Evolutionary conservation across 2,797 vertebrate species (phyloP), one percentile per base, ranked within the genome.

Genomic region (Hypotaenidia philippensis): DNA sequence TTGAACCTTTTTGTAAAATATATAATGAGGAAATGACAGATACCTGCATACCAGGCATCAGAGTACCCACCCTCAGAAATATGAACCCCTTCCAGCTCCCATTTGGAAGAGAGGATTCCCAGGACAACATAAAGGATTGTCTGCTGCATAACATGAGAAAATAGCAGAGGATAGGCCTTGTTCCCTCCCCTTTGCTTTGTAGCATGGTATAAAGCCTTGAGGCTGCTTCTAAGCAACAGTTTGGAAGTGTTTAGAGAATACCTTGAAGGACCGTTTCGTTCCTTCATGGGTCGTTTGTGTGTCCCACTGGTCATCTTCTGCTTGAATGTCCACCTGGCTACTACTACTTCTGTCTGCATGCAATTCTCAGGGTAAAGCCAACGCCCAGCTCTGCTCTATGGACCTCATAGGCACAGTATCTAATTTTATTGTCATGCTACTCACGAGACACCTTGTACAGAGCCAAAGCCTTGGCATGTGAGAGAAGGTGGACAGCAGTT

Each of bases 21-120:
- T 97, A 98, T 98, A 99, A 99, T 99, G 98, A 98, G 97, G 96
- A 98, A 98, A 98, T 99, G 99, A 99, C 98, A 99, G 98, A 98
- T 98, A 98, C 97, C 97, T 98, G 98, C 98, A 98, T 99, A 98
- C 97, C 82, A 96, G 97, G 98, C 98, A 99, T 96, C 95, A 89
- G 61, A 92, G 76, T 94, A 93, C 59, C 55, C 68, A 80, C 14
- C 82, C 61, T 99, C 98, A 96, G 99, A 98, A 99, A 99, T 97
- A 97, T 94, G 98, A 99, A 97, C 98, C 94, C 93, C 92, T 94
- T 95, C 96, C 96, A 97, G 97, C 98, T 34, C 98, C 97, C 97
- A 83, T 94, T 78, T 90, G 91, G 97, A 98, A 59, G 97, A 59
- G 97, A 98, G 98, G 97, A 98, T 99, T 99, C 98, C 98, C 98